Evolutionary conservation across 2,888 invertebrate species (phyloP).

Genomic region (Melinaea marsaeus): DNA sequence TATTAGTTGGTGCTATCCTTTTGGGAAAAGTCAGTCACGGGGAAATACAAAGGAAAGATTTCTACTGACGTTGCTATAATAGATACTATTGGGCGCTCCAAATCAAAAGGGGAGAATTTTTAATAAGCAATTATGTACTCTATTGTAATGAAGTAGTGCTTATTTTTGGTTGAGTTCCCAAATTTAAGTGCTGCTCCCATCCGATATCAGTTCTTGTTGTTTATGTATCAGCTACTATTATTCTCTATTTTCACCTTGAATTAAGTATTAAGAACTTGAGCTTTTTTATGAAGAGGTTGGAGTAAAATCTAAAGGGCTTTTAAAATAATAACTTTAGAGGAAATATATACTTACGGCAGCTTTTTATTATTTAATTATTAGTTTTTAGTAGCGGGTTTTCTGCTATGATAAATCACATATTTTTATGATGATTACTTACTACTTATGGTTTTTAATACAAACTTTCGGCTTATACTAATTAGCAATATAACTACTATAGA

Average conservation of each 20-base stretch:
- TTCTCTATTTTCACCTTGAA: slow-evolving; percentile 20
- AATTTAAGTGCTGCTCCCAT: slow-evolving; percentile 16
- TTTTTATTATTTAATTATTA: too few species aligned
- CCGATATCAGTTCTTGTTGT: slow-evolving; percentile 14
- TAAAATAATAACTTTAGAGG: not conserved
- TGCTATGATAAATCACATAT: too few species aligned
- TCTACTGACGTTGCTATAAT: slow-evolving; percentile 30
- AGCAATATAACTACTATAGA: too few species aligned
- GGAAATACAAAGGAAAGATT: slow-evolving; percentile 35
- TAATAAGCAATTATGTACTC: slow-evolving; percentile 6
- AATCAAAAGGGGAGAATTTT: slow-evolving; percentile 15
- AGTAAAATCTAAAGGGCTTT: not conserved
- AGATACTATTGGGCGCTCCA: slow-evolving; percentile 25
- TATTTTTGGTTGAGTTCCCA: slow-evolving; percentile 5
- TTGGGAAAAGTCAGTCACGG: slow-evolving; percentile 33
- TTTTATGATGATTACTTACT: too few species aligned
- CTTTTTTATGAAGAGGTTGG: slow-evolving; percentile 2
- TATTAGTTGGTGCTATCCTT: slow-evolving; percentile 30
- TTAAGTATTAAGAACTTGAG: slow-evolving; percentile 13
- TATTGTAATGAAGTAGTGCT: not conserved
- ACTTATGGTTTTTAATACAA: too few species aligned
- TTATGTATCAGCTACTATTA: slow-evolving; percentile 19
- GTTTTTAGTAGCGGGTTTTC: too few species aligned
- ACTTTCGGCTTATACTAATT: too few species aligned
- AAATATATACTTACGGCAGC: too few species aligned